These are phyloP conservation scores for Gila orcuttii DNA, from an alignment of 2,113 vertebrate genomes.

Conservation along the genomic window DNA sequence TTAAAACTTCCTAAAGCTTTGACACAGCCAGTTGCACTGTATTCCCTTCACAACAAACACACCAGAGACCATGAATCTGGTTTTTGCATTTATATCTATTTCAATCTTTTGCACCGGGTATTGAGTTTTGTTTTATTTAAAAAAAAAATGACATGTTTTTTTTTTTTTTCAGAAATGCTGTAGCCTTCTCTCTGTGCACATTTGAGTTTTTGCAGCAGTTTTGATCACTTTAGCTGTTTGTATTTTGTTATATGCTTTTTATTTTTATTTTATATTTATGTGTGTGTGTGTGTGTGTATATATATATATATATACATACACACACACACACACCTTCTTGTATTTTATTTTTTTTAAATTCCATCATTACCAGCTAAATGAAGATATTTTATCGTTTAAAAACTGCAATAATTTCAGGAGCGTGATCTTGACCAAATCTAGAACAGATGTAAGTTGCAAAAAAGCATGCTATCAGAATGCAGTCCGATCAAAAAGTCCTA, in stretches of 20 bases:
- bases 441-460: not conserved
- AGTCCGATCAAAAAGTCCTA: slow-evolving; percentile 9
- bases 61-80: not conserved
- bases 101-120: not conserved
- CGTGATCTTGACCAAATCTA: not conserved
- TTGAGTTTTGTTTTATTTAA: not conserved
- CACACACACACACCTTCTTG: no score
- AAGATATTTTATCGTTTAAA: not conserved
- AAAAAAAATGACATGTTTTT: no score
- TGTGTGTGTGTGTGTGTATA: no score
- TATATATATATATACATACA: not conserved
- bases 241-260: not conserved
- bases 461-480: not conserved
- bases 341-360: no score
- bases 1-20: not conserved
- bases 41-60: slow-evolving; percentile 1
- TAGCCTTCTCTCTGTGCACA: not conserved
- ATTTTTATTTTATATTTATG: not conserved
- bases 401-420: not conserved
- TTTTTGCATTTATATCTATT: slow-evolving; percentile 16
- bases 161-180: not conserved
- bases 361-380: not conserved
- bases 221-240: not conserved
- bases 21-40: not conserved
- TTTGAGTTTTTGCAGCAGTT: not conserved